Percentiles rank a stretch among this genome's conserved stretches.
phyloP scores from a whole-genome alignment of 2,888 invertebrate genomes.

The Sycophila texana region DNA sequence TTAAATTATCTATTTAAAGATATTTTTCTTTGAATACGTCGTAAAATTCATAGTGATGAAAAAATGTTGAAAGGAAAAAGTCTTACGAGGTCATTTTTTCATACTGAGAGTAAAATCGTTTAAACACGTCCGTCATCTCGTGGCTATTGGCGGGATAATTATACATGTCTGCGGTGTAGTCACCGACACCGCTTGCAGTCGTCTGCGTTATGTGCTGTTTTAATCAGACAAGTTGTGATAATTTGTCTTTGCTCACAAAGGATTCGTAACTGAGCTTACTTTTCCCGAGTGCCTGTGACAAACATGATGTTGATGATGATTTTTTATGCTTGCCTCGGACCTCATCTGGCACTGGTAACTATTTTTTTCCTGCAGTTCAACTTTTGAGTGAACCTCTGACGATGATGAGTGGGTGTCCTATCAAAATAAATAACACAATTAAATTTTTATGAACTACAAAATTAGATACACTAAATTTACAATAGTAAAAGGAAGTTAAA shows the following conservation, averaged over 20 bases:
- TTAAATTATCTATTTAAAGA: neutral
- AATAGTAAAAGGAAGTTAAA: neutral
- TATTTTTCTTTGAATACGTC: neutral
- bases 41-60: neutral
- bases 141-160: constrained; percentile 23
- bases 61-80: neutral
- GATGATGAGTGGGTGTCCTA: constrained; percentile 35
- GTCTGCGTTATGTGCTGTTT: neutral
- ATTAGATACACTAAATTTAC: neutral
- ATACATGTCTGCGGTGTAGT: neutral
- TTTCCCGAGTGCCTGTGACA: constrained; percentile 7
- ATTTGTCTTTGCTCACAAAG: neutral
- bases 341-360: neutral
- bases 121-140: constrained; percentile 42
- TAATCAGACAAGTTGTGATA: neutral
- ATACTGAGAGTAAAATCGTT: constrained; percentile 42
- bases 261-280: constrained; percentile 8
- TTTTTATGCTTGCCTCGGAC: neutral
- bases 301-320: neutral
- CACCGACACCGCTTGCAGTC: neutral
- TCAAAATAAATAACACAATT: neutral
- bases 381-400: constrained; percentile 1
- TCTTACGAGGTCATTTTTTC: constrained; percentile 51
- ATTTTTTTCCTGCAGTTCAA: neutral
- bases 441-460: neutral